Evolutionary conservation across 2,113 vertebrate species (phyloP).

Genomic region (Brachyistius frenatus): DNA sequence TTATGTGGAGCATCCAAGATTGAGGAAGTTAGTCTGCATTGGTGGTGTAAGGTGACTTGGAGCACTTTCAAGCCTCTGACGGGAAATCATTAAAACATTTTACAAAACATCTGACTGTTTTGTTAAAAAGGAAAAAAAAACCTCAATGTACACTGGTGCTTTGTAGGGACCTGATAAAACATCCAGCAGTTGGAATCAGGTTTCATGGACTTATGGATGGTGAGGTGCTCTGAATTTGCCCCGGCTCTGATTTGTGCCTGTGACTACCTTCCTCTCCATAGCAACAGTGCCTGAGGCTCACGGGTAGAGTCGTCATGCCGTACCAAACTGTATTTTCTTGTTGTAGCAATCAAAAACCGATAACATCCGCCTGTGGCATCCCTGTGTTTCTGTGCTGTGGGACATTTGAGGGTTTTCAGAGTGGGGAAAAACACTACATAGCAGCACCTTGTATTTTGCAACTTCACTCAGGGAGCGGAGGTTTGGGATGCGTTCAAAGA

Average conservation of each 20-base stretch:
- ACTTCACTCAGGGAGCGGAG: background rate
- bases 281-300: background rate
- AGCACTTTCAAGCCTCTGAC: background rate
- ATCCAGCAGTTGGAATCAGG: background rate
- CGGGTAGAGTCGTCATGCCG: background rate
- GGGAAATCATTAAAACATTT: background rate
- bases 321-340: background rate
- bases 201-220: background rate
- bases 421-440: too few relatives aligned
- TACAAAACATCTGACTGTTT: background rate
- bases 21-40: background rate
- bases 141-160: background rate
- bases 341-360: background rate
- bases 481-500: background rate
- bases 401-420: too few relatives aligned
- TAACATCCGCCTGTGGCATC: too few relatives aligned
- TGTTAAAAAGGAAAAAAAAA: background rate
- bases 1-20: slow-evolving; percentile 9
- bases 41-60: slow-evolving; percentile 18
- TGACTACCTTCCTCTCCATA: slow-evolving; percentile 8
- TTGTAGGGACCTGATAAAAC: background rate
- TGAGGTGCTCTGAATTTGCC: background rate
- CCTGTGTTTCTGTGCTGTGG: background rate
- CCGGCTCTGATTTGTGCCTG: background rate
- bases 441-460: background rate